A percentile compares a stretch with the other conserved stretches of the same genome.
These are phyloP conservation scores for Phycodurus eques DNA, from an alignment of 2,113 vertebrate species.

Conservation along the genomic window DNA sequence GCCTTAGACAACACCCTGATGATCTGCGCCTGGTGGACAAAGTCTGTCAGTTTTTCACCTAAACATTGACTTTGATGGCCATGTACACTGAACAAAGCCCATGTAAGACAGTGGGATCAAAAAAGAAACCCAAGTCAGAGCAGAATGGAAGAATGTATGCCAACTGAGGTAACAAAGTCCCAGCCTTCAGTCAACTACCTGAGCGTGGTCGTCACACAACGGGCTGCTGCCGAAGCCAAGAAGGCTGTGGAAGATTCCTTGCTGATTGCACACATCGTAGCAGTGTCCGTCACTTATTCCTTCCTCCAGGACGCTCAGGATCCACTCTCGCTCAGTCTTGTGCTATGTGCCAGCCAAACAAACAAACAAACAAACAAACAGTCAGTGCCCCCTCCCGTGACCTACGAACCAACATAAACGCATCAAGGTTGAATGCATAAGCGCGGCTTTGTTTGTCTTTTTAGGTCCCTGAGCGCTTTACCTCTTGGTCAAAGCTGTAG, in stretches of 20 bases:
- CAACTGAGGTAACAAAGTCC: not conserved
- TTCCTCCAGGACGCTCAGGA: conserved; percentile 79
- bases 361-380: not conserved
- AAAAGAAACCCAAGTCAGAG: not conserved
- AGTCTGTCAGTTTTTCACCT: not conserved
- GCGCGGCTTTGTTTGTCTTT: conserved; percentile 23
- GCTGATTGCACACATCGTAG: conserved; percentile 81
- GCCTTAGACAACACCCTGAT: conserved; percentile 79
- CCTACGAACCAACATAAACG: conserved; percentile 8
- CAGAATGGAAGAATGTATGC: not conserved
- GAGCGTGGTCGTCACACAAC: conserved; percentile 76
- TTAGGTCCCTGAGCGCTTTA: conserved; percentile 39
- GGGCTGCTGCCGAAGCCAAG: conserved; percentile 84
- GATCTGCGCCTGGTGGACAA: conserved; percentile 76
- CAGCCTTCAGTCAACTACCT: conserved; percentile 66
- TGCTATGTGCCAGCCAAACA: conserved; percentile 65
- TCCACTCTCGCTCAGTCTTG: conserved; percentile 85
- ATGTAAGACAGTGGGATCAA: not conserved
- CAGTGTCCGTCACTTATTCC: conserved; percentile 82
- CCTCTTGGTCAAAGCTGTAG: conserved; percentile 88
- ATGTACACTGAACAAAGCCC: not conserved
- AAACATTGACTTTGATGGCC: too few species aligned
- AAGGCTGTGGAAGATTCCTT: conserved; percentile 82
- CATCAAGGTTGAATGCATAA: conserved; percentile 33
- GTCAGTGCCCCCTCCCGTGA: not conserved